Base-by-base conservation (phyloP, 2,113 vertebrate species). In the Ammodytes dubius region DNA sequence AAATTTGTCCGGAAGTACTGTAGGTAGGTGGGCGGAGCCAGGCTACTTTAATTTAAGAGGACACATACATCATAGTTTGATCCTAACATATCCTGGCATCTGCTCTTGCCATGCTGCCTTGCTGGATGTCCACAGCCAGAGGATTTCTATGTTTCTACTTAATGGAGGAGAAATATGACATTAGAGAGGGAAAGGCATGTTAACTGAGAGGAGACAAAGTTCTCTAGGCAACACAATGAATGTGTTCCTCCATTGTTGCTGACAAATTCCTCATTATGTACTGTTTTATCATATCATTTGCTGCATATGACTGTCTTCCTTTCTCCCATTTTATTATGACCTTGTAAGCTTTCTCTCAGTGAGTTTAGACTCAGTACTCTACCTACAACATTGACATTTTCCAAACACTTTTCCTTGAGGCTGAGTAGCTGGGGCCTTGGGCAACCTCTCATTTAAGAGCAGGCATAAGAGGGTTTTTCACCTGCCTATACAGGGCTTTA, bases 391-490 rank as follows among this genome's bases (percentile, higher is more conserved):
- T 27, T 27, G 27, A 27, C 27, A 68, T 78, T 63, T 87, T 37
- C 70, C 57, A 83, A n/a, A 50, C 4, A 40, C 3, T 46, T 77
- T 59, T 42, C 52, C 19, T 50, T 43, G 13, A 65, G 53, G 40
- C 70, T 61, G 27, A 64, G 77, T 60, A 43, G n/a, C 46, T 67
- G 6, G 1, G 59, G 39, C n/a, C 75, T 69, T 72, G 80, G 58
- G 53, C 0, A 39, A 52, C 2, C 0, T 83, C 19, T 75, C 68
- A 56, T 78, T 78, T 78, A 81, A 77, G 54, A 81, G 73, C 35
- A 53, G 2, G 79, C 68, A 82, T 1, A 66, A 83, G 42, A 58
- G 19, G 40, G 27, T 74, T 68, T 77, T 81, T 80, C 42, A 72
- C 40, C 57, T 50, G 57, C 63, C 13, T 46, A 5, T 52, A 45